Percentiles rank a stretch among this genome's conserved stretches.
Evolutionary conservation across 2,113 vertebrate genomes (phyloP).

Genomic region (Dipodomys stephensi): DNA sequence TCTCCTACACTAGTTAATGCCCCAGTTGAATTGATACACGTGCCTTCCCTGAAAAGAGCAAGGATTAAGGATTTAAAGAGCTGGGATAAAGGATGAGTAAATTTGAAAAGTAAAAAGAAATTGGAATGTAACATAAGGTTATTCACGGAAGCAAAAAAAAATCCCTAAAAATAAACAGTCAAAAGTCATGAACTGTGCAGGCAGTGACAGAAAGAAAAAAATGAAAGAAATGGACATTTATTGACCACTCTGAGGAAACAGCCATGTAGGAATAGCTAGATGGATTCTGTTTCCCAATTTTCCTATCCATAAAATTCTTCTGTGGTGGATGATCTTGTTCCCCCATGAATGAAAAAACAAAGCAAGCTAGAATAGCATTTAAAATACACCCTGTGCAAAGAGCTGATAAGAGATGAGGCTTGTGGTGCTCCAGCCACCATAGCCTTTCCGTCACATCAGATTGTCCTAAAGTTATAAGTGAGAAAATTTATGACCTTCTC

Average conservation of each 20-base stretch:
- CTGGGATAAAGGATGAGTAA: background rate
- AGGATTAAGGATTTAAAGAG: constrained; percentile 35
- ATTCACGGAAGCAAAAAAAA: constrained; percentile 5
- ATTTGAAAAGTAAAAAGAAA: constrained; percentile 3
- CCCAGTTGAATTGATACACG: background rate
- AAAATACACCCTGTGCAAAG: background rate
- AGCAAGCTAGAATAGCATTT: background rate
- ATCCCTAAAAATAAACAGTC: background rate
- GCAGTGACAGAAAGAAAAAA: background rate
- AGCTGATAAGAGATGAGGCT: background rate
- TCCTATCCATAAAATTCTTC: background rate
- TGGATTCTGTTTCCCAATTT: background rate
- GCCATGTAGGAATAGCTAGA: background rate
- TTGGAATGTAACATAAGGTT: background rate
- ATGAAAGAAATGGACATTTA: background rate
- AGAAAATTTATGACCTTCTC: background rate
- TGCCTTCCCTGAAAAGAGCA: background rate
- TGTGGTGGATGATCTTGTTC: background rate
- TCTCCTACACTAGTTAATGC: background rate
- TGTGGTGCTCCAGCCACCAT: background rate
- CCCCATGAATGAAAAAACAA: background rate
- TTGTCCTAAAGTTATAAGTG: background rate
- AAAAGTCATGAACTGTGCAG: background rate
- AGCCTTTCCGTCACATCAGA: background rate
- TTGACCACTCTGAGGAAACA: background rate